phyloP scores from a whole-genome alignment of 30 jellyfish, hydroid and myxozoan genomes.

The Clytia hemisphaerica region DNA sequence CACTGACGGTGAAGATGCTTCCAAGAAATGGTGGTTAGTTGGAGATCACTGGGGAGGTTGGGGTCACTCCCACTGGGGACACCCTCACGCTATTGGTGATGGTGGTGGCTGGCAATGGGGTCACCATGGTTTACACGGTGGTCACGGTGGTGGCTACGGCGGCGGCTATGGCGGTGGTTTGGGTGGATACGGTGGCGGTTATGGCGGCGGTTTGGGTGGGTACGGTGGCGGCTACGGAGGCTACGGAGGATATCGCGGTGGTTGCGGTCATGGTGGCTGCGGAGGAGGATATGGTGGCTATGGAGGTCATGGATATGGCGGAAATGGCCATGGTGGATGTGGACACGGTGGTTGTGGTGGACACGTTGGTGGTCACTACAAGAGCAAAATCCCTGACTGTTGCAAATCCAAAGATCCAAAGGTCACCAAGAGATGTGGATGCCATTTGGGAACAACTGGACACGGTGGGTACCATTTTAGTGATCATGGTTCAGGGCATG shows the following conservation, averaged over 20 bases:
- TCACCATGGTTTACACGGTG: slow-evolving; percentile 78
- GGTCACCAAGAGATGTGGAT: not conserved
- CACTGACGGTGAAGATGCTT: slow-evolving; percentile 26
- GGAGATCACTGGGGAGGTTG: slow-evolving; percentile 98
- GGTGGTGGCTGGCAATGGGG: slow-evolving; percentile 99
- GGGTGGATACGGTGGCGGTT: slow-evolving; percentile 19
- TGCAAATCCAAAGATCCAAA: not conserved
- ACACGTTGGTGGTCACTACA: slow-evolving; percentile 6
- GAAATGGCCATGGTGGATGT: too few species aligned
- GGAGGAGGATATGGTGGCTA: slow-evolving; percentile 9
- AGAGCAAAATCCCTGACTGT: not conserved
- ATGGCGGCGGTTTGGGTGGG: slow-evolving; percentile 19
- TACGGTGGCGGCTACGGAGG: slow-evolving; percentile 33
- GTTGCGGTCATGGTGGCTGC: not conserved
- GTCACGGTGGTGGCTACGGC: slow-evolving; percentile 49
- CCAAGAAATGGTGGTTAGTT: slow-evolving; percentile 97
- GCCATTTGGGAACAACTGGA: not conserved
- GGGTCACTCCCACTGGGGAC: slow-evolving; percentile 98
- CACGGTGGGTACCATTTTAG: slow-evolving; percentile 88
- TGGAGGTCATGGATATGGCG: too few species aligned
- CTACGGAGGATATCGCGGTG: slow-evolving; percentile 8
- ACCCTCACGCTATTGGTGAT: slow-evolving; percentile 74
- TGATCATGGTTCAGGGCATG: slow-evolving; percentile 79
- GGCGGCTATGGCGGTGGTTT: slow-evolving; percentile 52
- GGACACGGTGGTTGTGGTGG: too few species aligned